Evolutionary conservation across 1,140 invertebrate species (phyloP).

Genomic region (Telenomus remus): DNA sequence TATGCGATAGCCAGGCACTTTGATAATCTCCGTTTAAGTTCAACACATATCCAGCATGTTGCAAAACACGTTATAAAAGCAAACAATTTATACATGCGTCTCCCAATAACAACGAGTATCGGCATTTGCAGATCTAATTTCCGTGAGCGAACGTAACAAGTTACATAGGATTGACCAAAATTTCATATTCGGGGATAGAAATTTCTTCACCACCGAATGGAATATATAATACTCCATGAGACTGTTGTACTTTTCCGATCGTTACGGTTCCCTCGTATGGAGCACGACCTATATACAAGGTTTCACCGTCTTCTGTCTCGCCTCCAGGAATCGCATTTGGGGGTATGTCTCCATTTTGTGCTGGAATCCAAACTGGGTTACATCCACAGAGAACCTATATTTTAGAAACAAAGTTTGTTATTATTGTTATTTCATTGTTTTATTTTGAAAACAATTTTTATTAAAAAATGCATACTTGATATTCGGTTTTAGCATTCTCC

Average conservation of each 20-base stretch:
- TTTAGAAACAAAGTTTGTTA: conserved; percentile 4
- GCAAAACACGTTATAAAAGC: no score
- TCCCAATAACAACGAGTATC: no score
- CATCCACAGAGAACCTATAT: conserved; percentile 79
- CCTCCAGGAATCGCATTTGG: conserved; percentile 84
- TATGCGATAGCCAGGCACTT: no score
- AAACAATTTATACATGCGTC: no score
- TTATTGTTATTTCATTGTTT: not conserved
- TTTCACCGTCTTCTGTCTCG: conserved; percentile 84
- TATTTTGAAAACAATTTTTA: conserved; percentile 9
- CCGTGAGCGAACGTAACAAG: not conserved
- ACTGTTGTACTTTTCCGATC: conserved; percentile 84
- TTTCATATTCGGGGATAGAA: conserved; percentile 84
- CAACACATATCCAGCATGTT: no score
- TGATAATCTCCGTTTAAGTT: no score
- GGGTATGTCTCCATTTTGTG: conserved; percentile 80
- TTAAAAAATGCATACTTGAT: conserved; percentile 78
- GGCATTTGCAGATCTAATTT: not conserved
- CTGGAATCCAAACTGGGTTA: conserved; percentile 79
- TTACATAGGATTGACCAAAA: conserved; percentile 76
- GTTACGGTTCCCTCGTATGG: conserved; percentile 81
- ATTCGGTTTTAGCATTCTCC: conserved; percentile 84
- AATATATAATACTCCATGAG: conserved; percentile 83
- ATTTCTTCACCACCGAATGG: conserved; percentile 83
- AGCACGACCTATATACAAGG: conserved; percentile 82